Percentiles rank a stretch among this genome's conserved stretches.
phyloP scores from a whole-genome alignment of 2,797 vertebrate species.

The Tenualosa ilisha region DNA sequence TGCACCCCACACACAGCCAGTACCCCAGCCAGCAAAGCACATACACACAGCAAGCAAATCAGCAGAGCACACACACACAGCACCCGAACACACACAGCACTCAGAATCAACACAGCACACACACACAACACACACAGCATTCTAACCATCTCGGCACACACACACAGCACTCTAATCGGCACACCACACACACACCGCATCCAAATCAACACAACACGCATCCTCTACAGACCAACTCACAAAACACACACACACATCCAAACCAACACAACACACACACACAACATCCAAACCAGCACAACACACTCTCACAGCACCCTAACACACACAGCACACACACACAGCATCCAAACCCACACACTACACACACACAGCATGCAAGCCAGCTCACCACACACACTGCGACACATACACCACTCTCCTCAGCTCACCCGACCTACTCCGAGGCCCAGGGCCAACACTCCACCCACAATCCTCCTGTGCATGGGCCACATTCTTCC shows the following conservation, averaged over 20 bases:
- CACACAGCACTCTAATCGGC: constrained; percentile 54
- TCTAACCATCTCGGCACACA: constrained; percentile 45
- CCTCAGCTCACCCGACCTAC: neutral
- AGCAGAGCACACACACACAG: constrained; percentile 1
- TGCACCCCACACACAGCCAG: neutral
- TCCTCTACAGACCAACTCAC: neutral
- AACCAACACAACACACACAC: neutral
- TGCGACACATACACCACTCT: neutral
- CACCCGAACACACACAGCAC: neutral
- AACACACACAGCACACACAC: neutral
- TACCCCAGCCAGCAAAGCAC: neutral
- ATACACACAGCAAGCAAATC: neutral
- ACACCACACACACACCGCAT: constrained; percentile 44
- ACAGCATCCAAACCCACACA: neutral
- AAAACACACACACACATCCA: neutral
- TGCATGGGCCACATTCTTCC: neutral
- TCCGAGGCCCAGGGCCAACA: neutral
- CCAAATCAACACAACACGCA: neutral
- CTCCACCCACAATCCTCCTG: neutral
- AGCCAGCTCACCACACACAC: constrained; percentile 1
- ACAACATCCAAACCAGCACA: neutral
- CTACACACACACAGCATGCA: neutral
- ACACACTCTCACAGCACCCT: neutral
- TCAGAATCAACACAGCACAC: neutral
- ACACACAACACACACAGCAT: neutral